These are phyloP conservation scores for Apis laboriosa DNA, from an alignment of 1,140 invertebrate genomes.

Conservation along the genomic window DNA sequence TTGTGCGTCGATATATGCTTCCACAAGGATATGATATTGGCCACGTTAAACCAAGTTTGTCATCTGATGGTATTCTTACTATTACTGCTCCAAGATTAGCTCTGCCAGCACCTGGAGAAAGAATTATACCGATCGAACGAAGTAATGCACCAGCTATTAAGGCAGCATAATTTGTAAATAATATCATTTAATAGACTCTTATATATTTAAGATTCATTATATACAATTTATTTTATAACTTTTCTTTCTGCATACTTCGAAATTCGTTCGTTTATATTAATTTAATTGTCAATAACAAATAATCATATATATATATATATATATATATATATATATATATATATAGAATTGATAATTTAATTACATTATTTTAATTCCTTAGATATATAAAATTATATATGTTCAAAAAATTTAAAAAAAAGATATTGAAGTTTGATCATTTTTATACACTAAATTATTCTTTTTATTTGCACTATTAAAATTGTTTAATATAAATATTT, in stretches of 20 bases:
- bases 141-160: conserved; percentile 45
- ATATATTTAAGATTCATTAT: neutral
- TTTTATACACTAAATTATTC: too few relatives aligned
- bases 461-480: neutral
- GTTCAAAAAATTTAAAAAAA: neutral
- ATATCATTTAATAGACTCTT: neutral
- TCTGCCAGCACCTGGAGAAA: conserved; percentile 46
- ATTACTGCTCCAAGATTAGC: conserved; percentile 75
- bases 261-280: neutral
- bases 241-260: neutral
- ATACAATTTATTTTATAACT: neutral
- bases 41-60: conserved; percentile 79
- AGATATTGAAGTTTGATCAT: too few relatives aligned
- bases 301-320: neutral
- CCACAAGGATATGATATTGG: conserved; percentile 84
- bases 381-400: neutral
- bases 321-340: too few relatives aligned
- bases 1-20: conserved; percentile 85
- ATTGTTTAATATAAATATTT: conserved; percentile 7
- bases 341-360: neutral
- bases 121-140: conserved; percentile 46
- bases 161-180: neutral
- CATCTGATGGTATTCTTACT: conserved; percentile 81
- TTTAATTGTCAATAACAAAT: neutral
- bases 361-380: conserved; percentile 8